These are phyloP conservation scores for Mythimna vitellina DNA, from an alignment of 2,888 invertebrate species.

Conservation along the genomic window DNA sequence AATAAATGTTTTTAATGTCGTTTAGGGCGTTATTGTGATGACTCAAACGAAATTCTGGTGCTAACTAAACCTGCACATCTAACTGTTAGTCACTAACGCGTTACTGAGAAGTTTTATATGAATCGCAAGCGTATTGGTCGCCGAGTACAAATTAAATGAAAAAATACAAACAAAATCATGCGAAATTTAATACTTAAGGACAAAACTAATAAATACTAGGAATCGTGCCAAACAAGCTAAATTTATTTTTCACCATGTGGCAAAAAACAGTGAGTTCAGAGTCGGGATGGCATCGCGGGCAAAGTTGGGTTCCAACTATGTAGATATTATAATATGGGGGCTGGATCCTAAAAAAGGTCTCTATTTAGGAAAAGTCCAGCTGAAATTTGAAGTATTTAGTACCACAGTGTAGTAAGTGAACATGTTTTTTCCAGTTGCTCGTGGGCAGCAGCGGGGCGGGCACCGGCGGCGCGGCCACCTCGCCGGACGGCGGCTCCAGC, in stretches of 20 bases:
- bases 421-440: slow-evolving; percentile 90
- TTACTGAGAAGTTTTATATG: slow-evolving; percentile 5
- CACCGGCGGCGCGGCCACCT: slow-evolving; percentile 93
- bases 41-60: background rate
- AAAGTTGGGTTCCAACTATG: background rate
- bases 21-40: background rate
- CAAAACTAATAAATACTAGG: background rate
- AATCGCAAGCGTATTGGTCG: background rate
- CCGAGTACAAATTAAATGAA: background rate
- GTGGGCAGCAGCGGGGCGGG: slow-evolving; percentile 94
- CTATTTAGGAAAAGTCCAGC: too few species aligned
- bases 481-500: slow-evolving; percentile 93
- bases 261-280: background rate
- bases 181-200: background rate
- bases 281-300: background rate
- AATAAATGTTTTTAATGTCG: background rate
- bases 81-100: background rate
- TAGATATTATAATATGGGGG: background rate
- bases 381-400: background rate
- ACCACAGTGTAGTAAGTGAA: background rate
- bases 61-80: background rate
- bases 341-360: background rate
- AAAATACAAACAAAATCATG: background rate
- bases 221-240: background rate
- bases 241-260: background rate